Conservation (phyloP, 2,888 invertebrate genomes). For the Limnephilus marmoratus region DNA sequence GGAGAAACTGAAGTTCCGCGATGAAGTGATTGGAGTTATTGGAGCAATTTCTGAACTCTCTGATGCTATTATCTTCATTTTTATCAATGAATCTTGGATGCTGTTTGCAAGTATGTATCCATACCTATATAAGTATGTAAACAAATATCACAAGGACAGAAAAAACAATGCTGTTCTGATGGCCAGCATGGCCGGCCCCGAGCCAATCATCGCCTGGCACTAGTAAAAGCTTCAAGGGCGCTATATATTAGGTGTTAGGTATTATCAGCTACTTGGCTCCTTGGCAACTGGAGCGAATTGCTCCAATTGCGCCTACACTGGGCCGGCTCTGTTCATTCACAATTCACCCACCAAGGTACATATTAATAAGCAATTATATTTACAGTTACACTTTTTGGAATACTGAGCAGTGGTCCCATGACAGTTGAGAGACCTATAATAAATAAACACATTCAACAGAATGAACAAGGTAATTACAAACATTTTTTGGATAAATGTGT, state of each 20-base stretch:
- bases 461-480: slow-evolving; percentile 73
- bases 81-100: slow-evolving; percentile 57
- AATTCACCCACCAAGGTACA: not conserved
- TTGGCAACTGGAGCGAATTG: no score
- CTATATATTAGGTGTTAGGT: no score
- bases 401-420: slow-evolving; percentile 75
- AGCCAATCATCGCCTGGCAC: no score
- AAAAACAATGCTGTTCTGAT: not conserved
- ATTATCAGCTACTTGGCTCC: no score
- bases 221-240: no score
- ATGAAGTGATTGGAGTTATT: slow-evolving; percentile 74
- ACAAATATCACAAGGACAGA: not conserved
- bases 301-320: no score
- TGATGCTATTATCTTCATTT: slow-evolving; percentile 72
- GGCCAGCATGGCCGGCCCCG: no score
- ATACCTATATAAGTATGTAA: not conserved
- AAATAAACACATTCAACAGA: slow-evolving; percentile 74
- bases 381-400: slow-evolving; percentile 74
- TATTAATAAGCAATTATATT: slow-evolving; percentile 59
- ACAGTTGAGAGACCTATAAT: slow-evolving; percentile 75
- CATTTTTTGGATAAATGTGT: not conserved
- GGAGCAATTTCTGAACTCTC: slow-evolving; percentile 73
- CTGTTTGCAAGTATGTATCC: slow-evolving; percentile 53
- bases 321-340: no score
- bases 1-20: slow-evolving; percentile 71